Evolutionary conservation across 2,797 vertebrate genomes (phyloP), one percentile per base, ranked within the genome.

Genomic region (Enteromius trimaculatus): DNA sequence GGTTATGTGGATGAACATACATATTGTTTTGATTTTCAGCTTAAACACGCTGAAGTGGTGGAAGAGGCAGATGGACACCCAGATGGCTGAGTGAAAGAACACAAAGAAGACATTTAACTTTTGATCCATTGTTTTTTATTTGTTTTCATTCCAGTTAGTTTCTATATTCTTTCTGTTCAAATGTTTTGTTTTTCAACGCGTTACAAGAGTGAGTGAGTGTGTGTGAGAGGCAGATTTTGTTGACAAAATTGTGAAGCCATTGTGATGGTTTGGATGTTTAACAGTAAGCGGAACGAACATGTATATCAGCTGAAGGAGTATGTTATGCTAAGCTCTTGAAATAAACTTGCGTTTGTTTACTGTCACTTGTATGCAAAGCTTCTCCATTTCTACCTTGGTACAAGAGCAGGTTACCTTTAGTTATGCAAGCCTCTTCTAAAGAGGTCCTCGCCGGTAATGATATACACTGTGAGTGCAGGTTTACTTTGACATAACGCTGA

Each of bases 121-220:
- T 77, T 26, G 47, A 39, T 39, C 60, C 69, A 65, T 51, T 64
- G 26, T 78, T 80, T 23, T 77, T 79, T 62, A 3, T 17, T 76
- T 74, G 37, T 65, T 79, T 79, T 51, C 64, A 42, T 79, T 79
- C 60, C 77, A 31, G 21, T 58, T 77, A 78, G 62, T 86, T 60
- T 79, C 53, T 23, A 66, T 85, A 86, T 77, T 80, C 76, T 84
- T 81, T 72, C 69, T 70, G 39, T 70, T 70, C 37, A 49, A 17
- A 62, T 14, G 26, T 42, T 87, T 79, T 76, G 51, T 70, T 87
- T 77, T 74, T 58, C 23, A 70, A 70, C 6, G 42, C 16, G 17
- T n/a, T 16, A 19, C 19, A 10, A 55, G 51, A 66, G 42, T 72
- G 34, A 79, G 9, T 44, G 47, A 6, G 39, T 11, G 58, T 51